Conservation (phyloP, 2,888 invertebrate species). For the Volucella zonaria region DNA sequence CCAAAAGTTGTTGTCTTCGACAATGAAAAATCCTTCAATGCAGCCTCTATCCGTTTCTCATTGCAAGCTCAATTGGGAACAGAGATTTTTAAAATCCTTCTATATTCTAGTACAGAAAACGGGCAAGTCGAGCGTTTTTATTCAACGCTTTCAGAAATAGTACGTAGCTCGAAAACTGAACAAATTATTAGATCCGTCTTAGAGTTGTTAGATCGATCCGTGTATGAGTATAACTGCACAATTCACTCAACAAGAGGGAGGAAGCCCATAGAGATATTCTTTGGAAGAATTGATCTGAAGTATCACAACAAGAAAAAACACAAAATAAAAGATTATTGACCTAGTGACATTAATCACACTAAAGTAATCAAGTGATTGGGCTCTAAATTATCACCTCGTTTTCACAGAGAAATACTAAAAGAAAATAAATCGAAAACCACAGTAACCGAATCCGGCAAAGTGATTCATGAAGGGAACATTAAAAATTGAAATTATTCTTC, state of each 20-base stretch:
- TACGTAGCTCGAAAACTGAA: slow-evolving; percentile 6
- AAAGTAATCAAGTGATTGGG: no score
- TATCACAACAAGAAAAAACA: not conserved
- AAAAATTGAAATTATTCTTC: not conserved
- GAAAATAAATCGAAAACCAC: no score
- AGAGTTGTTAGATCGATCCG: slow-evolving; percentile 5
- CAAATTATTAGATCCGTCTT: not conserved
- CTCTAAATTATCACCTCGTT: no score
- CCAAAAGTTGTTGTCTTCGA: slow-evolving; percentile 2
- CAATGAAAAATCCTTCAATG: slow-evolving; percentile 22
- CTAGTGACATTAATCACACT: no score
- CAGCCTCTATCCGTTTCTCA: not conserved
- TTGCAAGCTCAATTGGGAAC: not conserved
- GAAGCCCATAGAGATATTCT: not conserved
- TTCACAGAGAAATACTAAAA: no score
- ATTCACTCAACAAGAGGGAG: not conserved
- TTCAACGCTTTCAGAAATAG: slow-evolving; percentile 7
- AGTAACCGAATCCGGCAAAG: not conserved
- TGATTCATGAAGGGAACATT: not conserved
- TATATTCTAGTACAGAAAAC: slow-evolving; percentile 6
- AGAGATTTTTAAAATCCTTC: slow-evolving; percentile 1
- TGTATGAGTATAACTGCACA: slow-evolving; percentile 11
- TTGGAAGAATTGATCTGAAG: not conserved
- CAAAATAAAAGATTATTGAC: no score
- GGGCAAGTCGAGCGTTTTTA: no score